Percentiles rank a stretch among this genome's conserved stretches.
Evolutionary conservation across 2,797 vertebrate genomes (phyloP).

Genomic region (Dendrocincla tyrannina): DNA sequence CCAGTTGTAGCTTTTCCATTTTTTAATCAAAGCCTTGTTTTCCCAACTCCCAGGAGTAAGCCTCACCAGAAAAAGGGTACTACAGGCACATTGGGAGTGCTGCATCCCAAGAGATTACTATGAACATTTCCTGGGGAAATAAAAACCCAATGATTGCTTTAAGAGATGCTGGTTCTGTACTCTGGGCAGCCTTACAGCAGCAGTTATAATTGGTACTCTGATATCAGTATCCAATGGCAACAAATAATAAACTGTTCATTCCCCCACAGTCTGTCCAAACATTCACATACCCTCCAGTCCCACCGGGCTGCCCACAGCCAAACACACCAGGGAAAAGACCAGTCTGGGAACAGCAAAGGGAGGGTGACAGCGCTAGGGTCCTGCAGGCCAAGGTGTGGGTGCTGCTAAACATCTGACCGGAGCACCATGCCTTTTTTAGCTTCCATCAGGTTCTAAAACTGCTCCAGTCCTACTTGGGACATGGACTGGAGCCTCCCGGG

Average conservation of each 20-base stretch:
- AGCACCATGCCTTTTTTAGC: neutral
- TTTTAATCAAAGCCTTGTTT: neutral
- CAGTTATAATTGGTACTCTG: neutral
- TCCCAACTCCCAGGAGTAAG: neutral
- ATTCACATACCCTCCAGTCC: neutral
- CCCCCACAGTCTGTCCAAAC: neutral
- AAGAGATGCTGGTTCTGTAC: neutral
- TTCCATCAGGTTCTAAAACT: neutral
- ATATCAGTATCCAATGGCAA: neutral
- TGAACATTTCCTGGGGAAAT: neutral
- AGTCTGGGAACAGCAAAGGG: neutral
- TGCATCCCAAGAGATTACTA: neutral
- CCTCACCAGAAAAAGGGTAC: neutral
- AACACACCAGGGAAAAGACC: neutral
- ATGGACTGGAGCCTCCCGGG: neutral
- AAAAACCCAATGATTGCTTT: accelerated
- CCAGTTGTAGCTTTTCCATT: neutral
- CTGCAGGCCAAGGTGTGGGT: neutral
- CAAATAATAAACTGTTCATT: neutral
- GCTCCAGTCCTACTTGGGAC: neutral
- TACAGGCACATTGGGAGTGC: neutral
- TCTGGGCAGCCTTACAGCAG: neutral
- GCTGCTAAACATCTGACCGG: neutral
- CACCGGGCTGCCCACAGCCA: neutral
- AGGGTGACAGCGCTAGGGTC: neutral